These are phyloP conservation scores for Isurus oxyrinchus DNA, from an alignment of 2,113 vertebrate species.

Conservation along the genomic window DNA sequence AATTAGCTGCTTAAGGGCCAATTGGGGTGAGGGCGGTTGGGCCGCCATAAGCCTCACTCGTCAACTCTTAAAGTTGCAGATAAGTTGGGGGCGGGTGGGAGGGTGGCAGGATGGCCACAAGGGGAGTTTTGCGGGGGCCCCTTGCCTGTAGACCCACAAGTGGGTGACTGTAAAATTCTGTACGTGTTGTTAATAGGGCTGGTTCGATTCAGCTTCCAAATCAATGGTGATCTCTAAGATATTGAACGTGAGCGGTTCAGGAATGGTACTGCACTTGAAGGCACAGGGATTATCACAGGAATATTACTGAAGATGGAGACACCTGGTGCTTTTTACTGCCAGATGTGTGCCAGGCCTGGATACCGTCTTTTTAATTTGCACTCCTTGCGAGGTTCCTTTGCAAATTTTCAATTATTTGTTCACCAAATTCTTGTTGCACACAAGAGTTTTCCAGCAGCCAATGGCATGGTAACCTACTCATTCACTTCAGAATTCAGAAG, in stretches of 20 bases:
- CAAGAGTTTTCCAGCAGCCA: background rate
- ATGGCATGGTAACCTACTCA: background rate
- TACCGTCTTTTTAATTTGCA: background rate
- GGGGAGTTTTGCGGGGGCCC: too few species aligned
- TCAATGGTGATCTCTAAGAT: background rate
- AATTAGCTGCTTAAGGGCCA: too few species aligned
- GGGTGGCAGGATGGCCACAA: too few species aligned
- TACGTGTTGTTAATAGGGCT: background rate
- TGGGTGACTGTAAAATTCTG: too few species aligned
- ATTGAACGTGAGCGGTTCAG: background rate
- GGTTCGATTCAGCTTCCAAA: background rate
- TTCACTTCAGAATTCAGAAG: background rate
- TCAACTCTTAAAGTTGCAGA: too few species aligned
- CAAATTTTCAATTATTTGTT: background rate
- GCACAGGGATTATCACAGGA: background rate
- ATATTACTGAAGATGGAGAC: background rate
- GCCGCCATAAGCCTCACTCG: too few species aligned
- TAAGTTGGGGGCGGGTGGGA: too few species aligned
- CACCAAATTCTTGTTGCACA: background rate
- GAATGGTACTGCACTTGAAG: background rate
- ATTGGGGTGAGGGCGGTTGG: too few species aligned
- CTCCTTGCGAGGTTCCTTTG: background rate
- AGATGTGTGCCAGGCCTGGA: background rate
- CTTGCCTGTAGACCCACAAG: too few species aligned
- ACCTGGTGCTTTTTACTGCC: too few species aligned